Percentiles rank a stretch among this genome's conserved stretches.
These are phyloP conservation scores for Diabrotica virgifera DNA, from an alignment of 1,140 invertebrate species.

Conservation along the genomic window DNA sequence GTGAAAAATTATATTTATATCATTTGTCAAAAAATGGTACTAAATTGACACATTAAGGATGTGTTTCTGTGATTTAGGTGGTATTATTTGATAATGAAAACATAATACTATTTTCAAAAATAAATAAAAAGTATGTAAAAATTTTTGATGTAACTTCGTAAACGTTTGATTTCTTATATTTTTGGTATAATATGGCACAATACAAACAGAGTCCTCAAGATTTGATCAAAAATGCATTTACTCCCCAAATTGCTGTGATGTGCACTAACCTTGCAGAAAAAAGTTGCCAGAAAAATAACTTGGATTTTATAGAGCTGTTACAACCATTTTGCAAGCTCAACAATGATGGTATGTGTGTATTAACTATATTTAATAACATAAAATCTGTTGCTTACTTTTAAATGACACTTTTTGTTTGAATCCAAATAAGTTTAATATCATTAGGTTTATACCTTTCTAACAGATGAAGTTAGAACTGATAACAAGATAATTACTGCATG, in stretches of 20 bases:
- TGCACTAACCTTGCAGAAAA: conserved; percentile 78
- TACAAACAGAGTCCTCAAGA: conserved; percentile 72
- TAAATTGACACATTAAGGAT: too few species aligned
- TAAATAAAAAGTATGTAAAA: too few species aligned
- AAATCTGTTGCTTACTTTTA: neutral
- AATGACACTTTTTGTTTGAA: conserved; percentile 22
- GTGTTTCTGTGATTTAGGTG: too few species aligned
- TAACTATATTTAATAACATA: too few species aligned
- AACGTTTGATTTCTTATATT: neutral
- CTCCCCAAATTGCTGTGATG: conserved; percentile 82
- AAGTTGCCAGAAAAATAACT: conserved; percentile 85
- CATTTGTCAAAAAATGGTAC: too few species aligned
- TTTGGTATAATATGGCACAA: conserved; percentile 55
- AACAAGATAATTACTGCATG: neutral
- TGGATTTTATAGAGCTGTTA: conserved; percentile 84
- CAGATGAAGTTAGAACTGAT: too few species aligned
- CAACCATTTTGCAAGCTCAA: conserved; percentile 84
- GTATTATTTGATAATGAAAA: too few species aligned
- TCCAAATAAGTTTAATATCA: neutral
- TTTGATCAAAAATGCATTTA: conserved; percentile 86
- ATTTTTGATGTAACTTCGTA: too few species aligned
- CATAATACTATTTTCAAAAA: too few species aligned
- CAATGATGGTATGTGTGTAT: conserved; percentile 63
- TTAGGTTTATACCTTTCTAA: too few species aligned
- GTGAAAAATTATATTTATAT: too few species aligned